Conservation (phyloP, 2,888 invertebrate species). For the Eristalinus sepulchralis region DNA sequence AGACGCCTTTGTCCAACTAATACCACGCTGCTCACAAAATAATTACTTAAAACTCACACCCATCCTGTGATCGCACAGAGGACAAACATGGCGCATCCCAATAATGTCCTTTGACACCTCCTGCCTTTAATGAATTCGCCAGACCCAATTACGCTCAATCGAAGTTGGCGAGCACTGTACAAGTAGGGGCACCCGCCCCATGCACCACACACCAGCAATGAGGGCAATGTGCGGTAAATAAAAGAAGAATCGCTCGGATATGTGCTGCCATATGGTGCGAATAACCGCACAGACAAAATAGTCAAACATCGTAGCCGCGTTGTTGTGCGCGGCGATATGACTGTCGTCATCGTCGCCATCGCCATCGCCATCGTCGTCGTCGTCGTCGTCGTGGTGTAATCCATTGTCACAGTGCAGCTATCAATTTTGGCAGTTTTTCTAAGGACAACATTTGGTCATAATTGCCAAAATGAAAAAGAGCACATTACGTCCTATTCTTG, state of each 20-base stretch:
- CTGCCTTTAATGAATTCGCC: slow-evolving; percentile 70
- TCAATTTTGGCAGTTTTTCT: slow-evolving; percentile 70
- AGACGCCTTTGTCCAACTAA: slow-evolving; percentile 48
- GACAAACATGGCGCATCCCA: slow-evolving; percentile 60
- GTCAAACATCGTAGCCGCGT: slow-evolving; percentile 56
- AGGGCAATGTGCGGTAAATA: slow-evolving; percentile 34
- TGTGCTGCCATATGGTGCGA: slow-evolving; percentile 68
- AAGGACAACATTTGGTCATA: slow-evolving; percentile 71
- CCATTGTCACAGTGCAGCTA: slow-evolving; percentile 70
- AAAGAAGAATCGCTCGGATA: slow-evolving; percentile 64
- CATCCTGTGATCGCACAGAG: slow-evolving; percentile 45
- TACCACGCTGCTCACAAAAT: slow-evolving; percentile 61
- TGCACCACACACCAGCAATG: slow-evolving; percentile 27
- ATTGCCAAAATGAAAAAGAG: slow-evolving; percentile 68
- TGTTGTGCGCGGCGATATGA: slow-evolving; percentile 11
- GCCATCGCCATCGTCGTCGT: background rate
- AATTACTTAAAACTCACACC: slow-evolving; percentile 71
- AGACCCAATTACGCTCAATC: slow-evolving; percentile 64
- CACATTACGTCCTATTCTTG: slow-evolving; percentile 12
- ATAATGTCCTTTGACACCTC: slow-evolving; percentile 70
- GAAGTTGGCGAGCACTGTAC: slow-evolving; percentile 11
- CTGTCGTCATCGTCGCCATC: background rate
- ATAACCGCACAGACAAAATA: slow-evolving; percentile 69
- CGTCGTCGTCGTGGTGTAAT: slow-evolving; percentile 39
- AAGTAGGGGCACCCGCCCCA: slow-evolving; percentile 25